Base-by-base conservation (phyloP, 1,140 invertebrate species). In the Heliconius himera region DNA sequence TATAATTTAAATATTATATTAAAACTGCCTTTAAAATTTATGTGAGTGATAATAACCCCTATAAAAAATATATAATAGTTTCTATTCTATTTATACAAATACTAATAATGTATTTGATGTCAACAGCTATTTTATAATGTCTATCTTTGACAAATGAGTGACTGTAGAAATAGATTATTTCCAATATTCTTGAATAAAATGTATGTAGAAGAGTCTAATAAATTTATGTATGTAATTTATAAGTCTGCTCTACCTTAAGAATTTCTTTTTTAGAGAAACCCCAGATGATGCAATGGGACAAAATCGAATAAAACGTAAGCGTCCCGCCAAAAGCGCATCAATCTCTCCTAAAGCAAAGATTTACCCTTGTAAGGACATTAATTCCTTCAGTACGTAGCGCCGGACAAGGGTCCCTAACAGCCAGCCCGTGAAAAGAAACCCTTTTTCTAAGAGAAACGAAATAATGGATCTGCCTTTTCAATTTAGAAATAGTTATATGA, bases 371-470 rank as follows among this genome's bases (percentile, higher is more conserved):
- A 87, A 87, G 85, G 83, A 88, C 87, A 89, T 90, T 89, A 90
- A 90, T 90, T 85, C 88, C 81, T 85, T 86, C 87, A 88, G 78
- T 80, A 87, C 83, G 86, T 82, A 87, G 86, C 51, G 72, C 78
- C 85, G 85, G 83, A 88, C 85, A 84, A 82, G 86, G 85, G 78
- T 82, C 79, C 81, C 78, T 81, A 79, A 83, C 82, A 79, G 81
- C 74, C 85, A 79, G 70, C 86, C 89, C 89, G 89, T 91, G 86
- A 91, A 92, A 91, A 90, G 89, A 90, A 92, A 91, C 87, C 89
- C 91, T 90, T 91, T 93, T 91, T 89, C 83, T 83, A 79, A 76
- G 75, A 79, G 56, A 81, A 75, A 77, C 38, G 41, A 70, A 8
- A 41, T 36, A 80, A 49, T 82, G 73, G 84, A 84, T 76, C 46